phyloP scores from a whole-genome alignment of 2,113 vertebrate genomes.

The Lipotes vexillifer region DNA sequence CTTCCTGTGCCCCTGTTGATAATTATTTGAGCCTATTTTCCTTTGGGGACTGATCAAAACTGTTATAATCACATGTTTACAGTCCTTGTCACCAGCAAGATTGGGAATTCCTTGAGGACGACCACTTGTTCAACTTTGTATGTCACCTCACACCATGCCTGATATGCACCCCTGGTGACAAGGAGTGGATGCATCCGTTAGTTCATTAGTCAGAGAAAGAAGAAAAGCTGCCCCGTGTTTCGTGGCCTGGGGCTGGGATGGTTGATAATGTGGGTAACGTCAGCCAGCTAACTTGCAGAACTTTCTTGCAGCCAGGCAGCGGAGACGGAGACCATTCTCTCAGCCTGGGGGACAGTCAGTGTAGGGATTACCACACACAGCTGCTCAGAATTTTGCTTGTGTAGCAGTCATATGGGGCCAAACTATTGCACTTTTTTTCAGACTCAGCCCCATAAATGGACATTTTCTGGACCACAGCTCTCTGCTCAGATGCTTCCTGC shows the following conservation, averaged over 20 bases:
- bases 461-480: conserved; percentile 33
- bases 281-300: background rate
- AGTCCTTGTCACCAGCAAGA: background rate
- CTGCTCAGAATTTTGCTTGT: conserved; percentile 39
- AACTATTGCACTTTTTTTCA: conserved; percentile 34
- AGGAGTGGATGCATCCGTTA: background rate
- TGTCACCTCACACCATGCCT: background rate
- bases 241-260: background rate
- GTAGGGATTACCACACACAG: background rate
- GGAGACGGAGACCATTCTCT: background rate
- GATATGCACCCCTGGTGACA: fast-evolving
- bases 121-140: background rate
- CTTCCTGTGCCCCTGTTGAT: background rate
- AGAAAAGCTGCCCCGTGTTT: background rate
- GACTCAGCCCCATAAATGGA: conserved; percentile 27
- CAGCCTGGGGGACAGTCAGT: background rate
- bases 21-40: background rate
- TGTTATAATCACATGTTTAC: background rate
- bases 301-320: background rate
- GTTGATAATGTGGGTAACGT: background rate
- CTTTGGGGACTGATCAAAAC: background rate
- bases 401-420: conserved; percentile 29
- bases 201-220: background rate
- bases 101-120: background rate
- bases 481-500: conserved; percentile 35